Percentiles rank a stretch among this genome's conserved stretches.
Conservation (phyloP, 2,888 invertebrate species). For the Caenorhabditis sinica region DNA sequence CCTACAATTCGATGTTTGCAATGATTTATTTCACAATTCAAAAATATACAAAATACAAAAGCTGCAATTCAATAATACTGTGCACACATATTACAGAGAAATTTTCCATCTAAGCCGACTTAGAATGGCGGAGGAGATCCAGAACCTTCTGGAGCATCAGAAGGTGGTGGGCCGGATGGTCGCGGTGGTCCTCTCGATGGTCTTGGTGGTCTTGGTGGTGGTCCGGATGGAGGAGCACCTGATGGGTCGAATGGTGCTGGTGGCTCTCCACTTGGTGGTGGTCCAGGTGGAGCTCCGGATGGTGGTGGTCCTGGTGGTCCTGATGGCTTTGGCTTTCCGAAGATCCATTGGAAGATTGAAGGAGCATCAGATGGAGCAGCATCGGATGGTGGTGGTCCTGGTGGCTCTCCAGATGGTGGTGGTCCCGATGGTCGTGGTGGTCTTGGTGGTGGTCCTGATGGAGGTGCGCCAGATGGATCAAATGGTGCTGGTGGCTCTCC, state of each 20-base stretch:
- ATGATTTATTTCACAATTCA: conserved; percentile 19
- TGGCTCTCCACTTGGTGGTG: conserved; percentile 23
- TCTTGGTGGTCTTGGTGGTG: conserved; percentile 6
- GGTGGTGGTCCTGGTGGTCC: conserved; percentile 12
- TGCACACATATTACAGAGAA: conserved; percentile 5
- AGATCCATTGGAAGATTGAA: conserved; percentile 8
- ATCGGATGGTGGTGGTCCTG: not conserved
- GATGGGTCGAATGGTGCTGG: conserved; percentile 15
- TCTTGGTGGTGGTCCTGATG: conserved; percentile 19
- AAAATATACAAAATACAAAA: conserved; percentile 30
- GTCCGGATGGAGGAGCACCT: conserved; percentile 22
- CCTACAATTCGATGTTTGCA: too few relatives aligned
- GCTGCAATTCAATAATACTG: conserved; percentile 29
- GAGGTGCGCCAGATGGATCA: conserved; percentile 16
- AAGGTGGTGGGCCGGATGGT: conserved; percentile 7
- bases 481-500: conserved; percentile 19
- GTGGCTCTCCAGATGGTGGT: conserved; percentile 4
- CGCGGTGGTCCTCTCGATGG: conserved; percentile 24
- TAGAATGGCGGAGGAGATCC: conserved; percentile 13
- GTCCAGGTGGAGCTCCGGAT: conserved; percentile 12
- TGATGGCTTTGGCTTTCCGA: not conserved
- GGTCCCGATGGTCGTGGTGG: not conserved
- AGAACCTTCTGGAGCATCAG: conserved; percentile 26
- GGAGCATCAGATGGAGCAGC: not conserved
- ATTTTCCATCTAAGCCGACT: not conserved